Evolutionary conservation across 1,140 invertebrate genomes (phyloP).

Genomic region (Drosophila nebulosa): DNA sequence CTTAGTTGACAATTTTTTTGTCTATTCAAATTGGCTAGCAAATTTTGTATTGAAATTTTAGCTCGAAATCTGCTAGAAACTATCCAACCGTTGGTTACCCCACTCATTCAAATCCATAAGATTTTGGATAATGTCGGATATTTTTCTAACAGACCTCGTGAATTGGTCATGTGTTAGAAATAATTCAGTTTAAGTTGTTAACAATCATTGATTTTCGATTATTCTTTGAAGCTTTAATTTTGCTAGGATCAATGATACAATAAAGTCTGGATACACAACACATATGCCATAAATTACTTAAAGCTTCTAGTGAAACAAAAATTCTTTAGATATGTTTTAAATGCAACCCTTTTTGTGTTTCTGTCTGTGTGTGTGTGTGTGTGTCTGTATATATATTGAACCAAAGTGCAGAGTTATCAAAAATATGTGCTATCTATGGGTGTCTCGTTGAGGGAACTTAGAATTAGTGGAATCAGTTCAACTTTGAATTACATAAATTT

Average conservation of each 20-base stretch:
- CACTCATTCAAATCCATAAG: no score
- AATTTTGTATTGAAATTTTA: no score
- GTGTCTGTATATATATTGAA: constrained; percentile 28
- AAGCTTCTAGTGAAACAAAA: constrained; percentile 37
- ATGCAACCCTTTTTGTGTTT: constrained; percentile 46
- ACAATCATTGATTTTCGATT: no score
- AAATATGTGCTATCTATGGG: constrained; percentile 28
- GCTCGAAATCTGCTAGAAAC: no score
- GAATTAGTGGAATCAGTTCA: background rate
- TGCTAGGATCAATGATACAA: background rate
- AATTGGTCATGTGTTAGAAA: no score
- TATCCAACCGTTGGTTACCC: no score
- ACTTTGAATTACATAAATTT: background rate
- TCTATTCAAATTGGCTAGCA: no score
- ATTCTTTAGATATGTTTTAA: constrained; percentile 29
- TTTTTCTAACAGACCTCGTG: no score
- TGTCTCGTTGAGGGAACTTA: background rate
- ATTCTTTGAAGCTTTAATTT: background rate
- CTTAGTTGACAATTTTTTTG: no score
- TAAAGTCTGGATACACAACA: constrained; percentile 11
- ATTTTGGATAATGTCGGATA: no score
- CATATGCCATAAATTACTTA: constrained; percentile 25
- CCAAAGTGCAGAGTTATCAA: constrained; percentile 61
- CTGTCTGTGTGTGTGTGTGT: constrained; percentile 25
- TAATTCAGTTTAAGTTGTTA: no score